phyloP scores from a whole-genome alignment of 2,113 vertebrate species.

The Ammodramus savannarum region DNA sequence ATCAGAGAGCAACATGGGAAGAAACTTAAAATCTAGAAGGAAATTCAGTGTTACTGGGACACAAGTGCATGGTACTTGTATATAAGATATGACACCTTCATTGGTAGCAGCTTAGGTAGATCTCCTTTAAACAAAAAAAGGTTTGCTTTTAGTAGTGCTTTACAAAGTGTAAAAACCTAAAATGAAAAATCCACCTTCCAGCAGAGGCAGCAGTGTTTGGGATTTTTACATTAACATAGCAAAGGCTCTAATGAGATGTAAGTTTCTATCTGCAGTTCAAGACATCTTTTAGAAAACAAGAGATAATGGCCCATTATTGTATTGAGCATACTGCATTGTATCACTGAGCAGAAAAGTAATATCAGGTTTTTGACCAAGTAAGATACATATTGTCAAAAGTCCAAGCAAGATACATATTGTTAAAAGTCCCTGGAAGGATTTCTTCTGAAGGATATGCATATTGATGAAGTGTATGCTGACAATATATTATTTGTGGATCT shows the following conservation, averaged over 20 bases:
- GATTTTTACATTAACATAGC: background rate
- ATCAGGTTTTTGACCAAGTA: background rate
- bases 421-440: background rate
- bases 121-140: background rate
- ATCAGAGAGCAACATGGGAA: background rate
- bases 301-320: background rate
- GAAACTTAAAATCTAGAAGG: slow-evolving; percentile 50
- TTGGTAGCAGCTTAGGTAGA: background rate
- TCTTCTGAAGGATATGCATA: background rate
- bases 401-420: background rate
- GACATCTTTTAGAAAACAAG: background rate
- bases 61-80: background rate
- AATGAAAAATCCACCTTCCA: background rate
- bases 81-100: background rate
- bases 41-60: background rate
- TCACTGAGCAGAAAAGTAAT: background rate
- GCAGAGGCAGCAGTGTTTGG: background rate
- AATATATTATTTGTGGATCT: background rate
- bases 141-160: background rate
- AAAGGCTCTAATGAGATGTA: background rate
- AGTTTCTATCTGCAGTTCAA: background rate
- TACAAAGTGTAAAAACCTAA: background rate
- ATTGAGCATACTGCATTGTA: background rate
- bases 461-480: background rate
- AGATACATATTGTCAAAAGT: background rate